Evolutionary conservation across 2,888 invertebrate species (phyloP).

Genomic region (Lagria hirta): DNA sequence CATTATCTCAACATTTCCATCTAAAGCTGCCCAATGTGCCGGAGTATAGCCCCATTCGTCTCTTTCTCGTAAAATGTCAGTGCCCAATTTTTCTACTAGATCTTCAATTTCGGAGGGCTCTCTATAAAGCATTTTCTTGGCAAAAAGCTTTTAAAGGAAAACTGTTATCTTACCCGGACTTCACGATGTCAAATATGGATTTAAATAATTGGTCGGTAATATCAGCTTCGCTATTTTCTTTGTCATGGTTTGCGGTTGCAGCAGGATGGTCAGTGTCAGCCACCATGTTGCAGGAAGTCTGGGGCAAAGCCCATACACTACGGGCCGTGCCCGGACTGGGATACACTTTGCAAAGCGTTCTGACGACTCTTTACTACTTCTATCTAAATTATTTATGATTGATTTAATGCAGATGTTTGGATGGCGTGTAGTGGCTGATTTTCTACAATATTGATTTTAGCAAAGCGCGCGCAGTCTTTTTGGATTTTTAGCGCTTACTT

Average conservation of each 20-base stretch:
- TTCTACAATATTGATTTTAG: slow-evolving; percentile 12
- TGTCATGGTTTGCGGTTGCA: slow-evolving; percentile 53
- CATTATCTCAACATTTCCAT: slow-evolving; percentile 89
- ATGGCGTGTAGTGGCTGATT: slow-evolving; percentile 9
- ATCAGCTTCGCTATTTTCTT: slow-evolving; percentile 56
- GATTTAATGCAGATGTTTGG: slow-evolving; percentile 30
- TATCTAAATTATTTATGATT: slow-evolving; percentile 27
- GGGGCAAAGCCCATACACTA: slow-evolving; percentile 85
- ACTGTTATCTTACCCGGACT: slow-evolving; percentile 67
- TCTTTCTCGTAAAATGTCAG: slow-evolving; percentile 73
- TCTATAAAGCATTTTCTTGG: slow-evolving; percentile 56
- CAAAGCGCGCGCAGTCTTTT: slow-evolving; percentile 15
- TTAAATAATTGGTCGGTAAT: slow-evolving; percentile 62
- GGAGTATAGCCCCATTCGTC: slow-evolving; percentile 94
- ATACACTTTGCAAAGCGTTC: slow-evolving; percentile 62
- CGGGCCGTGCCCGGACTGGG: slow-evolving; percentile 88
- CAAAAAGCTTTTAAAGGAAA: background rate
- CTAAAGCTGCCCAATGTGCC: slow-evolving; percentile 89
- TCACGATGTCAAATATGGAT: slow-evolving; percentile 78
- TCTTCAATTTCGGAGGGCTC: slow-evolving; percentile 83
- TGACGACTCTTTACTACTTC: slow-evolving; percentile 38
- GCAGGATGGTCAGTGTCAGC: slow-evolving; percentile 64
- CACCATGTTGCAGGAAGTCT: slow-evolving; percentile 77
- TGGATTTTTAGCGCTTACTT: no score
- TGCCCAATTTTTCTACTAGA: slow-evolving; percentile 78